Evolutionary conservation across 2,113 vertebrate species (phyloP).

Genomic region (Ramphastos sulfuratus): DNA sequence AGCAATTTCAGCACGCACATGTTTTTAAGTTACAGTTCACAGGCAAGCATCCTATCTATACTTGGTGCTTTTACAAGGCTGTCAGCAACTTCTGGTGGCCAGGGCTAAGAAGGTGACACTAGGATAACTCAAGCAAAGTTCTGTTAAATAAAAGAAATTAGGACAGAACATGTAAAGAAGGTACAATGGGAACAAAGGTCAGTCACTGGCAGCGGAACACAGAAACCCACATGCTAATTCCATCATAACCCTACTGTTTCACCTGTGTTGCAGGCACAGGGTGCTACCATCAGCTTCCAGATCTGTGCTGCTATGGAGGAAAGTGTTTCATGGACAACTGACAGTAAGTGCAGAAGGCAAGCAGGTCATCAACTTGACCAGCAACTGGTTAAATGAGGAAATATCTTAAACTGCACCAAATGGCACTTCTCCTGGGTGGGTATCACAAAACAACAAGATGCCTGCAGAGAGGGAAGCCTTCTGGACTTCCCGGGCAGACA

Average conservation of each 20-base stretch:
- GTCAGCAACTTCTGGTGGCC: neutral
- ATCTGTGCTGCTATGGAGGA: neutral
- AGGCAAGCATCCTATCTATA: neutral
- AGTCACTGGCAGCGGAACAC: neutral
- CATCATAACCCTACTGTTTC: fast-evolving
- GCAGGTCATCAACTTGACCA: neutral
- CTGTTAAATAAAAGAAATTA: neutral
- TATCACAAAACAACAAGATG: neutral
- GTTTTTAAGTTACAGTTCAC: neutral
- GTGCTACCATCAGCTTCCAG: neutral
- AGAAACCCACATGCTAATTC: neutral
- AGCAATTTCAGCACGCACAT: neutral
- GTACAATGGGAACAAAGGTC: neutral
- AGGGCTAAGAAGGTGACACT: neutral
- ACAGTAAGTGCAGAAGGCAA: neutral
- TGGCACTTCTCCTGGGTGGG: neutral
- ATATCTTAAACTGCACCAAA: neutral
- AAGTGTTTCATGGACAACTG: neutral
- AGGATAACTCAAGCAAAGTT: neutral
- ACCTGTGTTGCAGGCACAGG: neutral
- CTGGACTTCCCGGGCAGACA: neutral
- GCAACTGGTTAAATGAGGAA: neutral
- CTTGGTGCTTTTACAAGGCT: neutral
- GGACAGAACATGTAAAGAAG: neutral
- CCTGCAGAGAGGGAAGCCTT: fast-evolving